Evolutionary conservation across 2,113 vertebrate genomes (phyloP), one percentile per base, ranked within the genome.

Genomic region (Anseranas semipalmata): DNA sequence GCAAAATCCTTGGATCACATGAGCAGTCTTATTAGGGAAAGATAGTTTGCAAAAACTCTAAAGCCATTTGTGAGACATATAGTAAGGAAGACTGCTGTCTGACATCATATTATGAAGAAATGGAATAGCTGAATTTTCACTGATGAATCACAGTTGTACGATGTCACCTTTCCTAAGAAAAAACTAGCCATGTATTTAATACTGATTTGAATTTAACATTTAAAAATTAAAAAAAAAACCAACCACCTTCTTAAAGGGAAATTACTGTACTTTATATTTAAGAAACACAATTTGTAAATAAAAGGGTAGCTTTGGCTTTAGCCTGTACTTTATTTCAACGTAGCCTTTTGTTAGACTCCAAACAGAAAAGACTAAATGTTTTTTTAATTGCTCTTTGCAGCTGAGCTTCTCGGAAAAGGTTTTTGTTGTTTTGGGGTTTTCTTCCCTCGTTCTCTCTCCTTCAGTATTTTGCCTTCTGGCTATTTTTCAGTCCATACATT

Each of bases 401-500:
- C 39, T 86, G 82, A 90, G 62, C 12, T 59, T 83, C 79, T 87
- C 17, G 77, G 65, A 73, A 73, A 78, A 62, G 8, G 7, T 70
- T 52, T 87, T 76, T 94, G 18, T 75, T 90, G 32, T 46, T 92
- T 55, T 21, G 25, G 21, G 21, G 1, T 37, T 37, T 77, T 59
- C 71, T 90, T 77, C 13, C 22, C 15, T 63, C 5, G 10, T 65
- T 59, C 85, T 91, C 27, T 62, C 73, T 94, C 66, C 58, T 84
- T 66, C 85, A 59, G 7, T 90, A 30, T 92, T 89, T 97, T 96
- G 89, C 50, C 85, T 97, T 91, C 88, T 87, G 76, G 56, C 72
- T 96, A 6, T 95, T 96, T 96, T 86, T 83, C 83, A 72, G 12
- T 68, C 89, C 96, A 21, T 95, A 78, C 74, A 56, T 97, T 90